phyloP scores from a whole-genome alignment of 2,888 invertebrate species.

The Globia sparganii region DNA sequence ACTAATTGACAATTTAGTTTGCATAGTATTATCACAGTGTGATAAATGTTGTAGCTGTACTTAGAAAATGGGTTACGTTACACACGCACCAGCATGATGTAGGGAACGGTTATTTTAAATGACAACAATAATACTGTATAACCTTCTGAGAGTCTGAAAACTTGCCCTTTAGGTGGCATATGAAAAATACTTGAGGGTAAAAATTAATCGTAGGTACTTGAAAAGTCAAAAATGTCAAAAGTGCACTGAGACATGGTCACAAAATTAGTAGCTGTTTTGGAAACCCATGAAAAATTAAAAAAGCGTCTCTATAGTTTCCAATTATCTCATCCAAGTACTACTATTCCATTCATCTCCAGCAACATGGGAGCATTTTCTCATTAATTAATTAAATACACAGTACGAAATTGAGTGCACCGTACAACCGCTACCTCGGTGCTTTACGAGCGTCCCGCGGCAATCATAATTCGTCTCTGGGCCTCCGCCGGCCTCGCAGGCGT shows the following conservation, averaged over 20 bases:
- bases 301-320: background rate
- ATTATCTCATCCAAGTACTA: conserved; percentile 14
- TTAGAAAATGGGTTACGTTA: conserved; percentile 14
- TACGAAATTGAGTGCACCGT: conserved; percentile 70
- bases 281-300: background rate
- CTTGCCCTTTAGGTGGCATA: background rate
- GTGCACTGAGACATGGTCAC: background rate
- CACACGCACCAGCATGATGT: background rate
- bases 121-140: background rate
- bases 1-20: conserved; percentile 66
- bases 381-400: conserved; percentile 70
- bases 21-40: conserved; percentile 40
- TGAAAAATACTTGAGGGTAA: background rate
- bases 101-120: conserved; percentile 13
- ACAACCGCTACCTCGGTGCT: conserved; percentile 72
- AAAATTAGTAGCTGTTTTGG: background rate
- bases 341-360: conserved; percentile 14
- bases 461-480: conserved; percentile 83
- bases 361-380: conserved; percentile 62
- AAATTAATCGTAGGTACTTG: background rate
- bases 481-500: conserved; percentile 82
- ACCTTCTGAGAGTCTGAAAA: background rate
- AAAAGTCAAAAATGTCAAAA: background rate
- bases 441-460: conserved; percentile 79
- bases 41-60: conserved; percentile 20